Conservation (phyloP, 2,113 vertebrate genomes). For the Chaenogobius annularis region DNA sequence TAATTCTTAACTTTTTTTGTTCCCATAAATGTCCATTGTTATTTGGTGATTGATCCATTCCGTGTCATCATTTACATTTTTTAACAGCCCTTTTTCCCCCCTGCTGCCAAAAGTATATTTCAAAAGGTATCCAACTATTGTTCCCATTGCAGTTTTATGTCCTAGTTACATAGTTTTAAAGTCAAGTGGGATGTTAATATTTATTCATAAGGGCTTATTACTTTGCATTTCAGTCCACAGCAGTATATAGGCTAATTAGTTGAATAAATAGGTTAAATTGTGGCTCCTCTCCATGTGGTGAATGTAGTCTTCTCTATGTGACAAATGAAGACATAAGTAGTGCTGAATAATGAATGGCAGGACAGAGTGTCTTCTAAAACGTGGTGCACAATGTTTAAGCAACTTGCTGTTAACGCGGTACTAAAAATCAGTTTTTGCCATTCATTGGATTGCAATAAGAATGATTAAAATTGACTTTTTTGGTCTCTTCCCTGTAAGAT, state of each 20-base stretch:
- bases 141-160: no score
- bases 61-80: background rate
- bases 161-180: no score
- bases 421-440: no score
- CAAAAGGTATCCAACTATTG: no score
- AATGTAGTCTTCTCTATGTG: background rate
- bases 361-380: background rate
- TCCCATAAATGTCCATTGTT: no score
- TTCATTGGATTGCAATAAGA: no score
- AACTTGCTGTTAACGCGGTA: background rate
- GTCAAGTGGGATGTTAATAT: background rate
- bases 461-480: no score
- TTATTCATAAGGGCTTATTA: background rate
- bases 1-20: no score
- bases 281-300: background rate
- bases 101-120: background rate
- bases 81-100: background rate
- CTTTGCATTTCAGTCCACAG: background rate
- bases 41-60: no score
- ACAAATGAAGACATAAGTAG: conserved; percentile 9
- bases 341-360: conserved; percentile 1
- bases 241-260: background rate
- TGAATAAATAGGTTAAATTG: background rate
- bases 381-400: background rate
- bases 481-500: no score